phyloP scores from a whole-genome alignment of 1,140 invertebrate species.

The Cydia splendana region DNA sequence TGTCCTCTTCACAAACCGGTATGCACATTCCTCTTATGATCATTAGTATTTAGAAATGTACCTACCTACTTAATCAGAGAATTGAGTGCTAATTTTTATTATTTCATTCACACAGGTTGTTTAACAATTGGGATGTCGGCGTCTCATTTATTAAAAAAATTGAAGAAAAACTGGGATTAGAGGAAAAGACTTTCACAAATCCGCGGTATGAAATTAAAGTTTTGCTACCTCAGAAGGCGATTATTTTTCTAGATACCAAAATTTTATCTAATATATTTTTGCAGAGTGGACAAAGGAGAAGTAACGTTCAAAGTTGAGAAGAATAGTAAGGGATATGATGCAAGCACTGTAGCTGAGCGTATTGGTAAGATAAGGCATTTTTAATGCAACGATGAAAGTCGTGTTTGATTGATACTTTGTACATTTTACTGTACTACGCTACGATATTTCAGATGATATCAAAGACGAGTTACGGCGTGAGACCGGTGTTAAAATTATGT shows the following conservation, averaged over 20 bases:
- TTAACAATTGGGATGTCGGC: conserved; percentile 81
- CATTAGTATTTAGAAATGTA: conserved; percentile 23
- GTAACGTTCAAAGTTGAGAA: conserved; percentile 91
- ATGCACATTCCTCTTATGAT: conserved; percentile 43
- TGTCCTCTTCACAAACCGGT: conserved; percentile 84
- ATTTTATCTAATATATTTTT: conserved; percentile 41
- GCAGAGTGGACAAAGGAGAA: conserved; percentile 86
- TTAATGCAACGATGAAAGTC: not conserved
- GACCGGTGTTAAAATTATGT: conserved; percentile 83
- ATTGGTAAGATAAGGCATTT: conserved; percentile 82
- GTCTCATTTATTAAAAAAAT: conserved; percentile 81
- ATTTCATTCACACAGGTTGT: conserved; percentile 52
- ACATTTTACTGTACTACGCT: not conserved
- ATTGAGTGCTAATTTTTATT: conserved; percentile 27
- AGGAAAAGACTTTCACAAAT: conserved; percentile 75
- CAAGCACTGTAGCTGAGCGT: conserved; percentile 85
- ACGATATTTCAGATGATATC: conserved; percentile 80
- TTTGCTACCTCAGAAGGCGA: not conserved
- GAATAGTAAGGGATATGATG: conserved; percentile 85
- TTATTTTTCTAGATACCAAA: no score
- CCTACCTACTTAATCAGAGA: not conserved
- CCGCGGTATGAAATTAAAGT: conserved; percentile 57
- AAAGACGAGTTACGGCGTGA: conserved; percentile 81
- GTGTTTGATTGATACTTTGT: not conserved
- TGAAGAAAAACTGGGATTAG: conserved; percentile 82